These are phyloP conservation scores for Caenorhabditis elegans DNA, from an alignment of 1,140 invertebrate species.

Conservation along the genomic window DNA sequence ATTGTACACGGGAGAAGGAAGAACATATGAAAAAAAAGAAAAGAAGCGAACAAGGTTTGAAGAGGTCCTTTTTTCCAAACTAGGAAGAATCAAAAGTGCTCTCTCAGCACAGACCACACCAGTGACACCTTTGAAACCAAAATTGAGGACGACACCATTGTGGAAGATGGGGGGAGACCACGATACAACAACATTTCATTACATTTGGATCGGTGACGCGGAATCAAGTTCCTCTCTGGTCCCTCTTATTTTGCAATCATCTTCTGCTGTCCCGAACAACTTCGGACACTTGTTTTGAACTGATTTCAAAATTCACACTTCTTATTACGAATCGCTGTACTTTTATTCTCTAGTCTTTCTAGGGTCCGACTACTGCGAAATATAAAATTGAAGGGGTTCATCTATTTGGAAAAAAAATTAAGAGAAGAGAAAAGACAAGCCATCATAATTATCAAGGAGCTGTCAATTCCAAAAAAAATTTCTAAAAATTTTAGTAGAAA, in stretches of 20 bases:
- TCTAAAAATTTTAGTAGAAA: background rate
- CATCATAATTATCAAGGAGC: slow-evolving; percentile 24
- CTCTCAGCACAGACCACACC: background rate
- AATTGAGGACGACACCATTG: slow-evolving; percentile 29
- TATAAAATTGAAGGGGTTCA: background rate
- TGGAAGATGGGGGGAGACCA: slow-evolving; percentile 8
- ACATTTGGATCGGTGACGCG: slow-evolving; percentile 32
- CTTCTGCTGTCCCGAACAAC: background rate
- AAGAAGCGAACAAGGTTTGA: background rate
- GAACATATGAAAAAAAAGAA: background rate
- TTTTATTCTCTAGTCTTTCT: background rate
- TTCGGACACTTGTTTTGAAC: slow-evolving; percentile 15
- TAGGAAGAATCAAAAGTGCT: background rate
- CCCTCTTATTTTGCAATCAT: background rate
- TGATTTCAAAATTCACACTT: slow-evolving; percentile 9
- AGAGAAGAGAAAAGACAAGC: background rate
- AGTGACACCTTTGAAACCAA: slow-evolving; percentile 26
- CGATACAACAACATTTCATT: slow-evolving; percentile 32
- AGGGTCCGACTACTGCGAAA: too few species aligned
- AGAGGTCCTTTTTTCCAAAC: too few species aligned
- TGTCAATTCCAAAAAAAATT: slow-evolving; percentile 23
- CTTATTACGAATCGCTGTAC: background rate
- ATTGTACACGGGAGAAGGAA: background rate
- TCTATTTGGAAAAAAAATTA: background rate
- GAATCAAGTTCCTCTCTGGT: slow-evolving; percentile 28